Conservation (phyloP, 1,140 invertebrate species). For the Lasaia peninsularis region DNA sequence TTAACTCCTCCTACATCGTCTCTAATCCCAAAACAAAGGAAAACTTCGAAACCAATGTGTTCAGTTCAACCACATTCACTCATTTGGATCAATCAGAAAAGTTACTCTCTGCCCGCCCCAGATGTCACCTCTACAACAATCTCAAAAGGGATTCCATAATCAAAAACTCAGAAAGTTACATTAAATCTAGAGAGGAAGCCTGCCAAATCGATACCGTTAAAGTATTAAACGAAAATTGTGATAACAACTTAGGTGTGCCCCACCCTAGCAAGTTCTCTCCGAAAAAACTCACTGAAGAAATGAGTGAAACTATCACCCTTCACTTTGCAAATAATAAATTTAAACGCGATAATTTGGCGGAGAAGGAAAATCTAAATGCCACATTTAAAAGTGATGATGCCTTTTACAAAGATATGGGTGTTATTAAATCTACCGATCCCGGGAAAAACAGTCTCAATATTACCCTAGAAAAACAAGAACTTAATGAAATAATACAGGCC, state of each 20-base stretch:
- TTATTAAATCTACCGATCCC: constrained; percentile 40
- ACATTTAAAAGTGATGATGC: constrained; percentile 61
- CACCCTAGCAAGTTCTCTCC: constrained; percentile 30
- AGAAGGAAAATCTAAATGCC: constrained; percentile 60
- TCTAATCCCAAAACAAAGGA: constrained; percentile 57
- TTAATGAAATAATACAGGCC: constrained; percentile 71
- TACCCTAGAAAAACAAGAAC: constrained; percentile 63
- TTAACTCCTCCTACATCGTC: constrained; percentile 67
- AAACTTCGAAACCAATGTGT: constrained; percentile 61
- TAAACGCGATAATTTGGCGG: constrained; percentile 46
- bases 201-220: constrained; percentile 63
- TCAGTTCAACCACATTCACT: constrained; percentile 73
- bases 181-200: constrained; percentile 58
- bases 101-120: constrained; percentile 52
- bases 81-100: constrained; percentile 64
- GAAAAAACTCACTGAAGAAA: constrained; percentile 47
- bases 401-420: constrained; percentile 63
- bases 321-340: constrained; percentile 63
- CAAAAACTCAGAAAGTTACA: constrained; percentile 58
- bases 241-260: constrained; percentile 37
- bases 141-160: constrained; percentile 55
- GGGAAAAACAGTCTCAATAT: constrained; percentile 63
- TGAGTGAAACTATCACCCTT: constrained; percentile 61
- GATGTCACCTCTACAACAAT: constrained; percentile 55
- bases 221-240: constrained; percentile 58